Percentiles rank a stretch among this genome's conserved stretches.
Conservation (phyloP, 1,140 invertebrate genomes). For the Lamellibrachia luymesi region DNA sequence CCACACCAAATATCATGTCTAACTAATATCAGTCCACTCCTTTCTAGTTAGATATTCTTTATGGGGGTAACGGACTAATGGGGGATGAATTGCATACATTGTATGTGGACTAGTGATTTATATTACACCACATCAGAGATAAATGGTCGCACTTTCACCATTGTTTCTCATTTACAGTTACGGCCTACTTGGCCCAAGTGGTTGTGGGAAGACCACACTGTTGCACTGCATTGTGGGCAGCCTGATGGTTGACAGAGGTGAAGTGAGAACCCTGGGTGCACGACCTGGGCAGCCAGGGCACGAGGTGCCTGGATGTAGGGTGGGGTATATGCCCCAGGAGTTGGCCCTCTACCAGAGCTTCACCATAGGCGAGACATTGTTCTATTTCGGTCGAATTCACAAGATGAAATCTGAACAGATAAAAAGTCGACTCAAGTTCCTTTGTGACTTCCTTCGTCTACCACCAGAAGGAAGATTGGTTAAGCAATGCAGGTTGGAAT, state of each 20-base stretch:
- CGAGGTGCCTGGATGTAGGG: conserved; percentile 51
- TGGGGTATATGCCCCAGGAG: conserved; percentile 69
- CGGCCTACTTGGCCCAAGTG: conserved; percentile 52
- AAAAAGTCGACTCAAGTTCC: conserved; percentile 84
- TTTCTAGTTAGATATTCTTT: no score
- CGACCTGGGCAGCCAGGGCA: conserved; percentile 48
- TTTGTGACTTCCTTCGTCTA: conserved; percentile 72
- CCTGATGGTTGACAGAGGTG: conserved; percentile 45
- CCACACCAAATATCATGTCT: no score
- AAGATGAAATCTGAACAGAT: conserved; percentile 79
- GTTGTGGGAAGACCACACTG: conserved; percentile 57
- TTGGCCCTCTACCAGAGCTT: conserved; percentile 93
- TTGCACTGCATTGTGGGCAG: conserved; percentile 54
- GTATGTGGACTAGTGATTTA: no score
- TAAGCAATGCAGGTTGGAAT: conserved; percentile 76
- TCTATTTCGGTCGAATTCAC: conserved; percentile 95
- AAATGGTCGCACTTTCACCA: background rate
- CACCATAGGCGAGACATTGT: conserved; percentile 90
- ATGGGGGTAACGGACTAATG: no score
- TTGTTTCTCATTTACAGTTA: conserved; percentile 35
- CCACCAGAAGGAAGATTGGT: conserved; percentile 59
- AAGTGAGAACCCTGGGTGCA: conserved; percentile 50
- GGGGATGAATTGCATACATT: no score
- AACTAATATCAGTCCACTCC: no score
- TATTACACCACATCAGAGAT: no score